Evolutionary conservation across 2,113 vertebrate genomes (phyloP).

Genomic region (Cervus canadensis): DNA sequence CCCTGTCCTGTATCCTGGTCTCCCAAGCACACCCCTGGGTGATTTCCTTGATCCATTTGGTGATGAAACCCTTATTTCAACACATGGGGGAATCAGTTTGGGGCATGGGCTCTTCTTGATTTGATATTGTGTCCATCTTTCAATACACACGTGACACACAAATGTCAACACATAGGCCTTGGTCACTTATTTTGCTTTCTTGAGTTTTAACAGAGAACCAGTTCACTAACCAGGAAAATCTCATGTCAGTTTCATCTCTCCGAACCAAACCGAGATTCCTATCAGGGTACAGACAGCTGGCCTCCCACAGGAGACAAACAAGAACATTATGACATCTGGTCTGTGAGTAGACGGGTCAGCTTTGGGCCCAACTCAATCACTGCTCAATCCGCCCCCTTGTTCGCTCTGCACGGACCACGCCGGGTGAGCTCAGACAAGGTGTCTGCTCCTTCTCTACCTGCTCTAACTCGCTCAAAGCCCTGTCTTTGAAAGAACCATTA

Average conservation of each 20-base stretch:
- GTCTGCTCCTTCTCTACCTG: not conserved
- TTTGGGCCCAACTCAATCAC: not conserved
- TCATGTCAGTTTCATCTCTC: not conserved
- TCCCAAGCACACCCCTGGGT: not conserved
- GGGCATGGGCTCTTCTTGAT: not conserved
- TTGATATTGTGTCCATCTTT: not conserved
- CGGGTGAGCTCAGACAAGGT: accelerated
- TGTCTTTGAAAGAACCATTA: not conserved
- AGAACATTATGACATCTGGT: not conserved
- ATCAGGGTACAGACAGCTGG: not conserved
- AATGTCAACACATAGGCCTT: not conserved
- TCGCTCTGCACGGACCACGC: accelerated
- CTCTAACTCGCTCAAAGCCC: not conserved
- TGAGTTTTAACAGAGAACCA: not conserved
- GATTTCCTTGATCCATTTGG: not conserved
- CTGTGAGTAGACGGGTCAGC: not conserved
- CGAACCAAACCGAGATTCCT: not conserved
- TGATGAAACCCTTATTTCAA: not conserved
- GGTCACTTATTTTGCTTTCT: not conserved
- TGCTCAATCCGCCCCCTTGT: accelerated
- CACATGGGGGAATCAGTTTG: not conserved
- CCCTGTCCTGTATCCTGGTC: not conserved
- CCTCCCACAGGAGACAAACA: not conserved
- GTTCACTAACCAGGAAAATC: not conserved
- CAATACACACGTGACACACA: not conserved